Evolutionary conservation across 2,888 invertebrate species (phyloP).

Genomic region (Tanytarsus gracilentus): DNA sequence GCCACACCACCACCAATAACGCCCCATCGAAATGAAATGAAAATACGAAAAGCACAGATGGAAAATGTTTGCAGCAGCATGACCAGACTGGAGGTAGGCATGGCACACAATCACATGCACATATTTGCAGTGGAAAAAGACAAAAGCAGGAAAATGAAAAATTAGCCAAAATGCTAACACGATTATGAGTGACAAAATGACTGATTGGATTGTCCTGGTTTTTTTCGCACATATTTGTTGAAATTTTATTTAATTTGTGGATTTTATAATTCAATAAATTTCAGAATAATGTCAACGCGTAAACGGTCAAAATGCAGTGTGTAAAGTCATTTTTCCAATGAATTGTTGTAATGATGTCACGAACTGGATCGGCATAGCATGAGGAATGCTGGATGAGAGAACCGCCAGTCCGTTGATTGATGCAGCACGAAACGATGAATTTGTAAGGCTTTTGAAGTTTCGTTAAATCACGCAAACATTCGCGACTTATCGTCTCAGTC

Average conservation of each 20-base stretch:
- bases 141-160: too few species aligned
- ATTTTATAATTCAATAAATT: not conserved
- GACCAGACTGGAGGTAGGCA: too few species aligned
- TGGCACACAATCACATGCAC: too few species aligned
- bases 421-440: not conserved
- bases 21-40: too few species aligned
- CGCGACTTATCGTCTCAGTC: not conserved
- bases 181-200: too few species aligned
- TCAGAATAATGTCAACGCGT: not conserved
- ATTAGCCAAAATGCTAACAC: too few species aligned
- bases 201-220: too few species aligned
- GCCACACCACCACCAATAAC: too few species aligned
- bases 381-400: not conserved
- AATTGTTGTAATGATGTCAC: not conserved
- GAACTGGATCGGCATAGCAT: not conserved
- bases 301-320: not conserved
- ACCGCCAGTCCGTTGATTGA: conserved; percentile 10
- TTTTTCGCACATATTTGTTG: too few species aligned
- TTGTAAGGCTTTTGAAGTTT: not conserved
- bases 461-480: not conserved
- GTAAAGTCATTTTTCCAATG: conserved; percentile 5
- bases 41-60: too few species aligned
- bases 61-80: too few species aligned
- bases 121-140: too few species aligned
- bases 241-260: not conserved